Percentiles rank a stretch among this genome's conserved stretches.
Conservation (phyloP, 2,888 invertebrate genomes). For the Calephelis perditalis region DNA sequence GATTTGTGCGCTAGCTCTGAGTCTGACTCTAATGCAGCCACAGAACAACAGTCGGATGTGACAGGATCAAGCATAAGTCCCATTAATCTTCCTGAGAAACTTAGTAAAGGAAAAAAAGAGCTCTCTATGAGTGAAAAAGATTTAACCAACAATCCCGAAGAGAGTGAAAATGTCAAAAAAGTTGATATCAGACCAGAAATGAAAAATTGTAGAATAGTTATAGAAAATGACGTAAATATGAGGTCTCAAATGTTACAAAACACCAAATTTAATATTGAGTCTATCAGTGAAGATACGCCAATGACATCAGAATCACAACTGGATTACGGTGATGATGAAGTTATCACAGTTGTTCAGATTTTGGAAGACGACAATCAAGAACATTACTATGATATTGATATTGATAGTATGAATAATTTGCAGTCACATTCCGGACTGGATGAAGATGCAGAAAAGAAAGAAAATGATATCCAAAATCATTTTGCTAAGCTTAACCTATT, state of each 20-base stretch:
- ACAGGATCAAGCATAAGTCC: constrained; percentile 51
- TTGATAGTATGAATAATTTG: constrained; percentile 51
- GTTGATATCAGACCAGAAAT: constrained; percentile 7
- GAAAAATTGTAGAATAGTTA: constrained; percentile 2
- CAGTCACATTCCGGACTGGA: constrained; percentile 20
- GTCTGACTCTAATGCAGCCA: constrained; percentile 67
- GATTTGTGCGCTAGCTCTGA: constrained; percentile 69
- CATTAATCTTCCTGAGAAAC: constrained; percentile 38
- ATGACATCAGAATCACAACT: constrained; percentile 49
- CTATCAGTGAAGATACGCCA: constrained; percentile 10
- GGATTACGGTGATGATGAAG: constrained; percentile 66
- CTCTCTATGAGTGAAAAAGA: constrained; percentile 8
- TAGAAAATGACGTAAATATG: constrained; percentile 3
- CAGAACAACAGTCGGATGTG: constrained; percentile 56
- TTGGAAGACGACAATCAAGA: constrained; percentile 69
- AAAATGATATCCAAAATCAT: constrained; percentile 57
- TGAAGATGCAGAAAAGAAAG: constrained; percentile 35
- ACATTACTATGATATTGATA: constrained; percentile 60
- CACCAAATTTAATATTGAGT: neutral
- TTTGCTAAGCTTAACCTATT: constrained; percentile 58
- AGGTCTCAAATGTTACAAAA: neutral
- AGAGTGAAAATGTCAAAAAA: constrained; percentile 11
- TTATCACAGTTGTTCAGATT: constrained; percentile 71
- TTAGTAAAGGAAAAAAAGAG: constrained; percentile 31
- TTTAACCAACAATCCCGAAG: constrained; percentile 13